Conservation (phyloP, 1,140 invertebrate genomes). For the Lordiphosa stackelbergi region DNA sequence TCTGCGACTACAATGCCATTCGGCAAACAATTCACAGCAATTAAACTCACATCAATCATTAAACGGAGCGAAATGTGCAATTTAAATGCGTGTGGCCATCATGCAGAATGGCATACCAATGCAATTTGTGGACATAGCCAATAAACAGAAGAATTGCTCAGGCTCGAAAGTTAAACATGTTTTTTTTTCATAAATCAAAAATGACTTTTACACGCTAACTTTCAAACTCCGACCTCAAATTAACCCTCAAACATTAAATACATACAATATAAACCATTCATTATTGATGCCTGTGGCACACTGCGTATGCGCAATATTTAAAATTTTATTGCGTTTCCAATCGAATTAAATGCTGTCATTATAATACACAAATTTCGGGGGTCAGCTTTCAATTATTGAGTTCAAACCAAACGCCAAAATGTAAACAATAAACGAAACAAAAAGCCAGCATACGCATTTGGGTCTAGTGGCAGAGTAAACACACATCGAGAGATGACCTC, state of each 20-base stretch:
- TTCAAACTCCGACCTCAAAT: constrained; percentile 12
- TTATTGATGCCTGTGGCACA: constrained; percentile 13
- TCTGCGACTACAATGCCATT: constrained; percentile 9
- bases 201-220: constrained; percentile 4
- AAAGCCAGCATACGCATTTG: constrained; percentile 1
- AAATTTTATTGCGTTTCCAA: constrained; percentile 19
- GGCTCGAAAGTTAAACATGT: not conserved
- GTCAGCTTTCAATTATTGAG: too few relatives aligned
- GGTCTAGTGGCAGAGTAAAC: constrained; percentile 17
- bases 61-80: constrained; percentile 9
- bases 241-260: not conserved
- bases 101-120: constrained; percentile 30
- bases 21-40: constrained; percentile 59
- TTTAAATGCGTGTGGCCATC: constrained; percentile 11
- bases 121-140: not conserved
- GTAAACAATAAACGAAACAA: constrained; percentile 12
- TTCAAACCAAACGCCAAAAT: constrained; percentile 1
- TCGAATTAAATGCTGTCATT: constrained; percentile 6
- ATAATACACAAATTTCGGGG: too few relatives aligned
- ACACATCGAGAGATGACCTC: constrained; percentile 33
- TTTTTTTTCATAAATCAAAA: too few relatives aligned
- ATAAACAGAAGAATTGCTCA: not conserved
- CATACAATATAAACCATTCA: too few relatives aligned
- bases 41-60: constrained; percentile 61
- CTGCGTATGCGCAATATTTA: constrained; percentile 53